Base-by-base conservation (phyloP, 1,140 invertebrate species). In the Samia ricini region DNA sequence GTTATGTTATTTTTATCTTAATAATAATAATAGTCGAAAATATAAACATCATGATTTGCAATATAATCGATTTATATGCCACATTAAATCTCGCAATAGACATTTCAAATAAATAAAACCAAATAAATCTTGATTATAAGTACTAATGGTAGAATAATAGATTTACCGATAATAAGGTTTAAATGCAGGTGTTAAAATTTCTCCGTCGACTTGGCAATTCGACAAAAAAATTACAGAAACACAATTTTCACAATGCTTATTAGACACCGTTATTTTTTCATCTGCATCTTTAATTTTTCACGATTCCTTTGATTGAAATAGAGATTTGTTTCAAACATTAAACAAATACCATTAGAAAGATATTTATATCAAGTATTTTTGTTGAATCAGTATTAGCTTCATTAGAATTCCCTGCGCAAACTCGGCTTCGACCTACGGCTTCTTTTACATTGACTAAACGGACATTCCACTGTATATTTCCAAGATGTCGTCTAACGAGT, bases 331-430 rank as follows among this genome's bases (percentile, higher is more conserved):
- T 42, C 33, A 10, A 3, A 42, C n/a, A 42, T 10, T 15, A 42
- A 42, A 15, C 33, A 42, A 15, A 12, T 15, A 42, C 4, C n/a
- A 42, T 29, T 5, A 42, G 10, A 3, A 42, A 10, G 33, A 3
- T 15, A 4, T 15, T 15, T 42, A 42, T 15, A 21, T n/a, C n/a
- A 60, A 20, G 26, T 23, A 26, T 49, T 64, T 56, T 60, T 51
- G 58, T 56, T 54, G 42, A 21, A 22, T 52, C 33, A 49, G 23
- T 18, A 33, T 23, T 36, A 54, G 22, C 60, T 50, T 61, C 63
- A 72, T 63, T 68, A 75, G 56, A 72, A 67, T 69, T 75, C 70
- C 54, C 55, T 51, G 48, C 48, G 59, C 52, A 67, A 71, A 74
- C 64, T 63, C 36, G 60, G 29, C 55, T 65, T 52, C 59, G 55